phyloP scores from a whole-genome alignment of 2,113 vertebrate species.

The Salvelinus fontinalis region DNA sequence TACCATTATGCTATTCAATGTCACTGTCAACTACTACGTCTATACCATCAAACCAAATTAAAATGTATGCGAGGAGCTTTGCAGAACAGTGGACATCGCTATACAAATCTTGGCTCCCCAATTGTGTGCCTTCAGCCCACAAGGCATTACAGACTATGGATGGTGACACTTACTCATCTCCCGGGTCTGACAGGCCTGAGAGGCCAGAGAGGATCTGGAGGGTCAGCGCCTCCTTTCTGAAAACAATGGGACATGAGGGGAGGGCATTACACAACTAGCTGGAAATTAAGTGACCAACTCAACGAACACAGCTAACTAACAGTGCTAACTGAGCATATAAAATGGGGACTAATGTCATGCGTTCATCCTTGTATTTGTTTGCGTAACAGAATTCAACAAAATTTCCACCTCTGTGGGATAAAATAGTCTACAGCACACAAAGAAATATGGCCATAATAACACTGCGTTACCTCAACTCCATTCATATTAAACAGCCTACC shows the following conservation, averaged over 20 bases:
- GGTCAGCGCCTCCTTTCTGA: slow-evolving; percentile 81
- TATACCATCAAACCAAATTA: background rate
- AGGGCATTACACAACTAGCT: slow-evolving; percentile 41
- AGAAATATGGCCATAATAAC: too few species aligned
- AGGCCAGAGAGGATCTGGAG: slow-evolving; percentile 77
- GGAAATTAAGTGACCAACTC: background rate
- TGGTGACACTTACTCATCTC: slow-evolving; percentile 73
- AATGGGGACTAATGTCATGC: background rate
- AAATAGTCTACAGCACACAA: background rate
- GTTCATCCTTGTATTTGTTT: background rate
- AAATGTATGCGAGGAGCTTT: background rate
- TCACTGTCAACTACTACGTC: background rate
- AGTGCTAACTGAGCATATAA: background rate
- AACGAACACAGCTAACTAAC: slow-evolving; percentile 34
- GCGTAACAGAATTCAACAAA: background rate
- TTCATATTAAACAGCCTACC: too few species aligned
- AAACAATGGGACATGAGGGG: slow-evolving; percentile 73
- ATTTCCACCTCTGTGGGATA: slow-evolving; percentile 27
- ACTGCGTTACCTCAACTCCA: slow-evolving; percentile 69
- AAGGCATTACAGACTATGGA: slow-evolving; percentile 1
- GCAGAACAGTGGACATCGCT: background rate
- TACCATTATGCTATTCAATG: background rate
- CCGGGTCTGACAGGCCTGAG: slow-evolving; percentile 74
- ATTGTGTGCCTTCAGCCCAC: background rate
- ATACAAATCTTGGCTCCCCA: background rate